Conservation (phyloP, 1,140 invertebrate genomes). For the Cheumatopsyche charites region DNA sequence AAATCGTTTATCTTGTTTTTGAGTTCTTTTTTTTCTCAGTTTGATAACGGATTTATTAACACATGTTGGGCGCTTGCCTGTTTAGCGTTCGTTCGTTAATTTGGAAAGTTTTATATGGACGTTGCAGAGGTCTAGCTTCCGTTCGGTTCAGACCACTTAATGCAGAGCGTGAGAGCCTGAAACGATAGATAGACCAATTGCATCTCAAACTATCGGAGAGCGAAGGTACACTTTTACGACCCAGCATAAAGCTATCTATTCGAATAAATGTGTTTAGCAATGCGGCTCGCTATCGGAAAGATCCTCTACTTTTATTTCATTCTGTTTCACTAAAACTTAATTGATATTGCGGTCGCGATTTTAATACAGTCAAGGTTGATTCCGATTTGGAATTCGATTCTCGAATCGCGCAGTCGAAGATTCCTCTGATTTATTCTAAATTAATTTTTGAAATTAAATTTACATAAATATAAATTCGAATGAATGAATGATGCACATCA, state of each 20-base stretch:
- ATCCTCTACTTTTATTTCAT: too few relatives aligned
- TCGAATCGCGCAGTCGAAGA: neutral
- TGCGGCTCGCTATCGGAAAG: too few relatives aligned
- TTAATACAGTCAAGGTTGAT: slow-evolving; percentile 11
- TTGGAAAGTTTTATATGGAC: slow-evolving; percentile 41
- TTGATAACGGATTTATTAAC: slow-evolving; percentile 39
- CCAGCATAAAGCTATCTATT: too few relatives aligned
- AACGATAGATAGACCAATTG: neutral
- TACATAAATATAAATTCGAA: too few relatives aligned
- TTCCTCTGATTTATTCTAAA: too few relatives aligned
- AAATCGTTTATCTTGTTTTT: slow-evolving; percentile 42
- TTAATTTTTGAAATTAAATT: too few relatives aligned
- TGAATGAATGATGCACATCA: too few relatives aligned
- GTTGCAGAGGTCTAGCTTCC: slow-evolving; percentile 14
- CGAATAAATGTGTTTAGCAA: too few relatives aligned
- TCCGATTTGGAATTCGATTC: neutral
- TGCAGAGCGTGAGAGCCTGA: slow-evolving; percentile 36
- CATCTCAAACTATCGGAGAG: too few relatives aligned
- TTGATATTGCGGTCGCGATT: slow-evolving; percentile 18
- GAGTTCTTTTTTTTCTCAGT: slow-evolving; percentile 1
- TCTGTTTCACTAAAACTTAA: neutral
- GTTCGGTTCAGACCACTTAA: slow-evolving; percentile 12
- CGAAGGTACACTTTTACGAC: too few relatives aligned
- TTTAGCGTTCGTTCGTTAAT: slow-evolving; percentile 45
- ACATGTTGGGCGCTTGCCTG: slow-evolving; percentile 36